Evolutionary conservation across 2,113 vertebrate species (phyloP).

Genomic region (Donacobius atricapilla): DNA sequence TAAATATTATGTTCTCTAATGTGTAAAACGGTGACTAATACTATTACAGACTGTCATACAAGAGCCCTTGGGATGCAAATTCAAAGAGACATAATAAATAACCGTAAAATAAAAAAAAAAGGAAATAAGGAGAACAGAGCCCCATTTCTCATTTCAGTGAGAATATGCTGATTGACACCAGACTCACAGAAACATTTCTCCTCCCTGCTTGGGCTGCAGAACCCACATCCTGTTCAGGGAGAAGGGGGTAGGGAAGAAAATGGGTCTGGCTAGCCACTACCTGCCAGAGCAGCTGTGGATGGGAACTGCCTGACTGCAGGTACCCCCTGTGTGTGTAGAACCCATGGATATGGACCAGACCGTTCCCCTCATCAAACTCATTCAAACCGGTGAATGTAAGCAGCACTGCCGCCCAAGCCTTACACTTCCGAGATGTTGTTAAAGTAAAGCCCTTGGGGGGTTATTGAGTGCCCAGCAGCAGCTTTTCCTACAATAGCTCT

Average conservation of each 20-base stretch:
- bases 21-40: slow-evolving; percentile 33
- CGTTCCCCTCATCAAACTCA: not conserved
- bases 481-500: not conserved
- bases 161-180: not conserved
- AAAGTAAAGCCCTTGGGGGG: not conserved
- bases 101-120: not conserved
- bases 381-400: not conserved
- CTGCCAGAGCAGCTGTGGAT: not conserved
- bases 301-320: not conserved
- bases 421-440: accelerated
- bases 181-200: not conserved
- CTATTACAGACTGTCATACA: slow-evolving; percentile 30
- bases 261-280: not conserved
- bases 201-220: not conserved
- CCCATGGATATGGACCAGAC: accelerated
- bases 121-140: not conserved
- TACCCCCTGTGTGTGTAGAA: not conserved
- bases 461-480: not conserved
- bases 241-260: not conserved
- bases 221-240: not conserved
- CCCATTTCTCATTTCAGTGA: not conserved
- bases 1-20: slow-evolving; percentile 59
- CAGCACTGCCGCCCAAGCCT: not conserved
- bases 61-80: slow-evolving; percentile 31
- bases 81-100: slow-evolving; percentile 34